Evolutionary conservation across 2,797 vertebrate genomes (phyloP).

Genomic region (Pogonophryne albipinna): DNA sequence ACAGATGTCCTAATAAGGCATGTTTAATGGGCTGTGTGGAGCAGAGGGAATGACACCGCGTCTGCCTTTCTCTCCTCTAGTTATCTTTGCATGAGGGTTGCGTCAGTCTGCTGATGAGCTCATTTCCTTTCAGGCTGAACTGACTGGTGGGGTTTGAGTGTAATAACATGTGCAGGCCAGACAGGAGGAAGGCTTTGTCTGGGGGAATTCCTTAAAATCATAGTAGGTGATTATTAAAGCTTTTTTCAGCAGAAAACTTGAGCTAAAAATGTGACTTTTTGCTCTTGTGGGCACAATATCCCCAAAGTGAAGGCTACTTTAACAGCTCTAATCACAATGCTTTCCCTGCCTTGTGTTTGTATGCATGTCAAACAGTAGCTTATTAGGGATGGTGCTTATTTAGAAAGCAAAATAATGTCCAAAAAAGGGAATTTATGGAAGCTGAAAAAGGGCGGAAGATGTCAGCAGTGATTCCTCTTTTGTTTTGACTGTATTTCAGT

Average conservation of each 20-base stretch:
- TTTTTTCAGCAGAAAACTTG: not conserved
- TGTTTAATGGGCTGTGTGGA: constrained; percentile 26
- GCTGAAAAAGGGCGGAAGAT: constrained; percentile 10
- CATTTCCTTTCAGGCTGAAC: constrained; percentile 67
- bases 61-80: constrained; percentile 46
- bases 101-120: constrained; percentile 77
- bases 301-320: constrained; percentile 9
- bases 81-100: constrained; percentile 65
- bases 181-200: constrained; percentile 41
- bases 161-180: constrained; percentile 12
- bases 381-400: constrained; percentile 16
- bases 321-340: constrained; percentile 39
- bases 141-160: constrained; percentile 7
- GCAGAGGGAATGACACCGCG: constrained; percentile 57
- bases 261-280: constrained; percentile 13
- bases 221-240: not conserved
- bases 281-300: constrained; percentile 4
- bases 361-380: not conserved
- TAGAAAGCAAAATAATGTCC: constrained; percentile 27
- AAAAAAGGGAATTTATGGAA: constrained; percentile 42
- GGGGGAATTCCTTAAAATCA: constrained; percentile 43
- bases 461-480: constrained; percentile 5
- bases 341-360: constrained; percentile 33
- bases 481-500: constrained; percentile 44
- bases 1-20: constrained; percentile 81